phyloP scores from a whole-genome alignment of 64 coral and sea anemone genomes.

The Actinia equina region DNA sequence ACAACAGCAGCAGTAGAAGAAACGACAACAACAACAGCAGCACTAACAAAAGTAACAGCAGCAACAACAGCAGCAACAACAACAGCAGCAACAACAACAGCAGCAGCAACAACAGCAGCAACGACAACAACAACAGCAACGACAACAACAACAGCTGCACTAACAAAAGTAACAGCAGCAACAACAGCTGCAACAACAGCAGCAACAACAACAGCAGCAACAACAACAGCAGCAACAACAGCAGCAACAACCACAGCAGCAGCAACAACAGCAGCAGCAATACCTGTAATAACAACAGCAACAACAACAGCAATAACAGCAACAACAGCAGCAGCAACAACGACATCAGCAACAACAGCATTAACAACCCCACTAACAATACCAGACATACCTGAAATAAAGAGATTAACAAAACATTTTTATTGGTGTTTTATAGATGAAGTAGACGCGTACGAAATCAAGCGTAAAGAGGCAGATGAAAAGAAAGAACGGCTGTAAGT shows the following conservation, averaged over 20 bases:
- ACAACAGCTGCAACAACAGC: no score
- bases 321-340: no score
- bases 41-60: no score
- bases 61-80: neutral
- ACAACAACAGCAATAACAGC: no score
- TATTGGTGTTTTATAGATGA: slow-evolving; percentile 12
- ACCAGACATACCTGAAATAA: no score
- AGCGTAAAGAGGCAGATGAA: slow-evolving; percentile 75
- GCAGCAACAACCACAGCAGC: no score
- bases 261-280: no score
- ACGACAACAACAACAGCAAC: neutral
- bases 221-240: neutral
- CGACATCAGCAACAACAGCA: no score
- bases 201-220: neutral
- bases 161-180: neutral
- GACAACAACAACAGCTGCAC: neutral
- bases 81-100: neutral
- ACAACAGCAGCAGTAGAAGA: neutral
- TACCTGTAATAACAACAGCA: no score
- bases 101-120: neutral
- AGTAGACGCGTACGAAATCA: slow-evolving; percentile 60
- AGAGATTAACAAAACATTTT: no score
- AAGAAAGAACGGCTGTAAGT: slow-evolving; percentile 84
- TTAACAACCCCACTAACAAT: no score
- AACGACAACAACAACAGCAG: neutral